Base-by-base conservation (phyloP, 2,888 invertebrate genomes). In the Drosophila mimica region DNA sequence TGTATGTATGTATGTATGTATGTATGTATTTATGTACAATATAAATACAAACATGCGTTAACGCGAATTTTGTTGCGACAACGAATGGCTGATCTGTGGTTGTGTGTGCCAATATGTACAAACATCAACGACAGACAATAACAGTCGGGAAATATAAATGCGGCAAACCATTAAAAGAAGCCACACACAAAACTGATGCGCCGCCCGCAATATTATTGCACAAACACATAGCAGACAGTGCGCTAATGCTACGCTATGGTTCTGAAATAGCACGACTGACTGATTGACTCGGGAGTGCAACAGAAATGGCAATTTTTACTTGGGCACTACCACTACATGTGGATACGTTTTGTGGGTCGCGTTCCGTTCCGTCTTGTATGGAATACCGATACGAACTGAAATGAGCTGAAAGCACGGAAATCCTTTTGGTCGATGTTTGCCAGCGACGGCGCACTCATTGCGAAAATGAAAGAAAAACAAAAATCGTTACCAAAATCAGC, bases 381-480 rank as follows among this genome's bases (percentile, higher is more conserved):
- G 78, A 83, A 84, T 82, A 76, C 80, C 83, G 84, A 80, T 82
- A 84, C 80, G 77, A 83, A 83, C 69, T 70, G 59, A 84, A 70
- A 84, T 77, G 75, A 82, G 82, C 69, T 59, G 46, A 84, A 68
- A 80, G 80, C 78, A 71, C 70, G 74, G 72, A 83, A 84, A 83
- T 84, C 82, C 83, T 83, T 83, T 84, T 82, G 46, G 75, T 59
- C 63, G 57, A 43, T 48, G 63, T 40, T 56, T 46, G 51, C 40
- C 25, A 60, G 60, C 69, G 67, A 61, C 57, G 71, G 63, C 70
- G 71, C 71, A 71, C 51, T 71, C 61, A 62, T 72, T 72, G 59
- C 67, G 67, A 74, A 74, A 74, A 72, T 20, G 59, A 72, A 59
- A 63, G 69, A 71, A 71, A 28, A 70, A 70, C 70, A 71, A 60